These are phyloP conservation scores for Percopsis omiscomaycus DNA, from an alignment of 2,797 vertebrate genomes.

Conservation along the genomic window DNA sequence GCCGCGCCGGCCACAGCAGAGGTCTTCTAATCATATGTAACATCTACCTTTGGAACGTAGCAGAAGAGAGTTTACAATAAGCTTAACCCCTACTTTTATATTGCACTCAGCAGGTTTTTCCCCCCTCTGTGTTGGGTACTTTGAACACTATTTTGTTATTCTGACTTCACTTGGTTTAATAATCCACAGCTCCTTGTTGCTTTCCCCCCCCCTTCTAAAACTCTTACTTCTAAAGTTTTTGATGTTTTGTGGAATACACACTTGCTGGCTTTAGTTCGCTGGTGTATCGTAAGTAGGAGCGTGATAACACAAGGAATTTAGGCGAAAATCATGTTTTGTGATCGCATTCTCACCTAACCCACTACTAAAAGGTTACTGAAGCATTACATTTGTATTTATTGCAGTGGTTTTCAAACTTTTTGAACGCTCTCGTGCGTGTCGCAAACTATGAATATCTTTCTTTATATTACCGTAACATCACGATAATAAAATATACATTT, in stretches of 20 bases:
- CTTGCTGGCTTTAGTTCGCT: constrained; percentile 35
- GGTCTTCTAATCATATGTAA: constrained; percentile 80
- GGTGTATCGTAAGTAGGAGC: constrained; percentile 40
- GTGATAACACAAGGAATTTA: constrained; percentile 17
- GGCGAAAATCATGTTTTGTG: constrained; percentile 24
- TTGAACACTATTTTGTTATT: constrained; percentile 86
- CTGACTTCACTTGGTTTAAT: constrained; percentile 79
- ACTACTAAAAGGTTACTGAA: constrained; percentile 15
- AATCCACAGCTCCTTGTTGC: constrained; percentile 70
- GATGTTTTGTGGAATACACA: constrained; percentile 55
- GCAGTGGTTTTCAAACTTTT: too few species aligned
- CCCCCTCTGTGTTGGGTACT: constrained; percentile 81
- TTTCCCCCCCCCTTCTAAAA: constrained; percentile 34
- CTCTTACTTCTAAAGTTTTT: constrained; percentile 51
- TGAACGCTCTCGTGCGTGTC: too few species aligned
- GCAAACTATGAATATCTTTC: too few species aligned
- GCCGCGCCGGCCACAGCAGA: constrained; percentile 77
- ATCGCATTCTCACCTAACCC: constrained; percentile 11
- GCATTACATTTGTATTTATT: not conserved
- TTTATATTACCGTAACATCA: too few species aligned
- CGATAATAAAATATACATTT: too few species aligned
- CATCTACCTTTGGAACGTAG: constrained; percentile 80
- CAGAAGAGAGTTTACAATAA: constrained; percentile 82
- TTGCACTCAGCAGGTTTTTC: constrained; percentile 82
- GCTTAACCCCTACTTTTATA: constrained; percentile 88